Evolutionary conservation across 2,888 invertebrate genomes (phyloP), one percentile per base, ranked within the genome.

Genomic region (Ditula angustiorana): DNA sequence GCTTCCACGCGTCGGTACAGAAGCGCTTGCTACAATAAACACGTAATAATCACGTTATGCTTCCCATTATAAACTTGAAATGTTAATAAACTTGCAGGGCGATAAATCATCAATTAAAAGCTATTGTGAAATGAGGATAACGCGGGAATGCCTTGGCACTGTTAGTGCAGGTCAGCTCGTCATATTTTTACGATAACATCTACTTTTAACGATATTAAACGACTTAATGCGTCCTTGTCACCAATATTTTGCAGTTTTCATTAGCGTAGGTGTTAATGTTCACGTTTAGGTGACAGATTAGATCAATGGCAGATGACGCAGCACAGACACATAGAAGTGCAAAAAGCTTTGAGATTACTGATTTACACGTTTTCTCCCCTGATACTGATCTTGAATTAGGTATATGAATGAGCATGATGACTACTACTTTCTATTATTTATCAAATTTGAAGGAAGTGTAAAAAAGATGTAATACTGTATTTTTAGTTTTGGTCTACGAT

Each of bases 221-320:
- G 4, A 2, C 13, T 23, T 41, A 41, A 24, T 55, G 26, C 21
- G 50, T 50, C 19, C 55, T 41, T 37, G 55, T 41, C 41, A 19
- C 26, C 13, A 13, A 41, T 41, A 55, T 10, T 37, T 53, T 53
- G 21, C 10, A 19, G 7, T 19, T 8, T 41, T 16, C n/a, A n/a
- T 11, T 5, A 19, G 41, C 41, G 41, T 41, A 16, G 37, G 37
- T 37, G 37, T 37, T 37, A 7, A 13, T 41, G 41, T 10, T 19
- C 41, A 8, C 41, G 2, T 8, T 41, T 19, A 7, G 41, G 11
- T n/a, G 16, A 37, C 19, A 19, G 19, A 41, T 41, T 19, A 1
- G 19, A 41, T 19, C 19, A 19, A 41, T 19, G 41, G 2, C 2
- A 5, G 8, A 16, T 5, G 3, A 26, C n/a, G n/a, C n/a, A n/a